Base-by-base conservation (phyloP, 2,888 invertebrate species). In the Elysia crispata region DNA sequence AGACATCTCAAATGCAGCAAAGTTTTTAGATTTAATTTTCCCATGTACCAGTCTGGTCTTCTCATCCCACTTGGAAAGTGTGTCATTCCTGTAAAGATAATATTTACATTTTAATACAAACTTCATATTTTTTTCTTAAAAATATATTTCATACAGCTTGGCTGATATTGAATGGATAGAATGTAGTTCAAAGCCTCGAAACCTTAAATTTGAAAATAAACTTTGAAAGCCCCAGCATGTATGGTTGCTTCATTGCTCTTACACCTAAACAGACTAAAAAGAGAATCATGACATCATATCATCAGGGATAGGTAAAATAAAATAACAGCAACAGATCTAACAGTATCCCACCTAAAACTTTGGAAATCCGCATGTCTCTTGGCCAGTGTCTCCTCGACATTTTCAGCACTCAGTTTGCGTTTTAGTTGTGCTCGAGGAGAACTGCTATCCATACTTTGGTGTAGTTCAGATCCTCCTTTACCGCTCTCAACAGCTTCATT, bases 11-110 rank as follows among this genome's bases (percentile, higher is more conserved):
- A 93, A 92, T 83, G 93, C 92, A 91, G 93, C 87, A 94, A 95
- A 91, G 93, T 95, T 89, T 93, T 94, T 86, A 93, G 94, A 83
- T 87, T 94, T 95, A 13, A 95, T 93, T 87, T 94, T 94, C 11
- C 94, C 94, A 18, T 94, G 93, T 0, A 95, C 93, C 50, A 93
- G 84, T 85, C 95, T 94, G 0, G 97, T 98, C 92, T 97, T 97
- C 83, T 98, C 97, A 92, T 97, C 96, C 98, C 98, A 98, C 91
- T 97, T 97, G 86, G 97, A 95, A 82, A 99, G 95, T 13, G 96
- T 95, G 0, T 94, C 92, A 89, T 98, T 95, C 90, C 97, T 94
- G 83, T 13, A 81, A 82, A 60, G 30, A 75, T 66, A 64, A 73
- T 28, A 41, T 62, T 66, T n/a, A 60, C n/a, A 13, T 41, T 41